Evolutionary conservation across 2,888 invertebrate species (phyloP), one percentile per base, ranked within the genome.

Genomic region (Andrena bicolor): DNA sequence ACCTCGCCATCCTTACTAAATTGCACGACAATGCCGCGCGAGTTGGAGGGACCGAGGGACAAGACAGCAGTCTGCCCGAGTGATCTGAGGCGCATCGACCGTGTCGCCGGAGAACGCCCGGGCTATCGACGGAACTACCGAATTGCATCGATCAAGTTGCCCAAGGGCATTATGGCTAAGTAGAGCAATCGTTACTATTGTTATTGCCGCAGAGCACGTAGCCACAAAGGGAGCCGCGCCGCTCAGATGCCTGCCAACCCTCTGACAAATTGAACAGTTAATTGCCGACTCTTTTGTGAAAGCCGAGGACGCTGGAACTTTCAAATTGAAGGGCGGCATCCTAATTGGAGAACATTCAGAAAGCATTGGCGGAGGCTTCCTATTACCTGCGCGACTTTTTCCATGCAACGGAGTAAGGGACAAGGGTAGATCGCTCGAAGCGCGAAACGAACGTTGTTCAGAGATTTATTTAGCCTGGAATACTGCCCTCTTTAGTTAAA

Each of bases 11-110:
- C 41, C 48, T 16, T 30, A 35, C 51, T 65, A 60, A 80, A 76
- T 76, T 76, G 76, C 69, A 26, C 26, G 64, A 26, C 76, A 64
- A 76, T 66, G 51, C 49, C 51, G 48, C 16, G 10, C 56, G 58
- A 63, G 41, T 76, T 51, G 3, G 53, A 10, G 6, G 49, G n/a
- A 16, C 26, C 56, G 48, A 35, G 61, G 61, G 61, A 48, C 66
- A 69, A n/a, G 68, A 13, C 56, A 28, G n/a, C 10, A 64, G 41
- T 61, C 60, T 68, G 51, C 23, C 32, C 48, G 23, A 61, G 61
- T 56, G 53, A 56, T 68, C 61, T 32, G 78, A 20, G 35, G 49
- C 20, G 13, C 41, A 74, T 68, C 68, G 78, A 73, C 66, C 13
- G 66, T 61, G 49, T 35, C 53, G 20, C 26, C 48, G 4, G 56